Conservation (phyloP, 2,888 invertebrate genomes). For the Furcula furcula region DNA sequence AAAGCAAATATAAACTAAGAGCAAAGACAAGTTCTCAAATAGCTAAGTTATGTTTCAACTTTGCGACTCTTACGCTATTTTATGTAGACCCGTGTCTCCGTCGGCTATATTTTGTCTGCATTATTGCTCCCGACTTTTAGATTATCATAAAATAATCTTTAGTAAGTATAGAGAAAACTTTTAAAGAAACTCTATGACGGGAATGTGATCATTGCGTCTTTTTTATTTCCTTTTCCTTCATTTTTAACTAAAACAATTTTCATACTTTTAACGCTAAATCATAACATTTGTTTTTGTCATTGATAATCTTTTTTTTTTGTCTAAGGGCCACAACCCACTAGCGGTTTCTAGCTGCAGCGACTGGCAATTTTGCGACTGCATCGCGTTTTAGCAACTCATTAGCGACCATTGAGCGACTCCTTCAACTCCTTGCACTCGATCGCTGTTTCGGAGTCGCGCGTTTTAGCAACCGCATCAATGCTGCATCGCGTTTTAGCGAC, state of each 20-base stretch:
- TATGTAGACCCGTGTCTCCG: conserved; percentile 50
- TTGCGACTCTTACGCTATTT: conserved; percentile 52
- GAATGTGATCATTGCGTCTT: conserved; percentile 43
- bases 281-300: conserved; percentile 25
- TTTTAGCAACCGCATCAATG: too few species aligned
- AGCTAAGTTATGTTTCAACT: conserved; percentile 56
- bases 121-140: conserved; percentile 51
- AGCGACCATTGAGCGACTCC: too few species aligned
- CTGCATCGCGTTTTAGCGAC: too few species aligned
- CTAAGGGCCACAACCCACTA: too few species aligned
- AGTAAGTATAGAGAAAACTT: conserved; percentile 53
- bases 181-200: conserved; percentile 49
- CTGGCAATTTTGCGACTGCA: too few species aligned
- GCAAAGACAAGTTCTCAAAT: conserved; percentile 43
- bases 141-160: conserved; percentile 61
- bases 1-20: too few species aligned
- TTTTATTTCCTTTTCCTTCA: conserved; percentile 39
- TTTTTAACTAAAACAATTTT: conserved; percentile 22
- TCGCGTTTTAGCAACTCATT: too few species aligned
- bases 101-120: conserved; percentile 48
- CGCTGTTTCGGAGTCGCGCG: too few species aligned
- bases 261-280: conserved; percentile 14
- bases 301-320: conserved; percentile 23
- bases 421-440: too few species aligned
- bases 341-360: too few species aligned